Percentiles rank a stretch among this genome's conserved stretches.
Evolutionary conservation across 2,113 vertebrate species (phyloP).

Genomic region (Hyperopisus bebe): DNA sequence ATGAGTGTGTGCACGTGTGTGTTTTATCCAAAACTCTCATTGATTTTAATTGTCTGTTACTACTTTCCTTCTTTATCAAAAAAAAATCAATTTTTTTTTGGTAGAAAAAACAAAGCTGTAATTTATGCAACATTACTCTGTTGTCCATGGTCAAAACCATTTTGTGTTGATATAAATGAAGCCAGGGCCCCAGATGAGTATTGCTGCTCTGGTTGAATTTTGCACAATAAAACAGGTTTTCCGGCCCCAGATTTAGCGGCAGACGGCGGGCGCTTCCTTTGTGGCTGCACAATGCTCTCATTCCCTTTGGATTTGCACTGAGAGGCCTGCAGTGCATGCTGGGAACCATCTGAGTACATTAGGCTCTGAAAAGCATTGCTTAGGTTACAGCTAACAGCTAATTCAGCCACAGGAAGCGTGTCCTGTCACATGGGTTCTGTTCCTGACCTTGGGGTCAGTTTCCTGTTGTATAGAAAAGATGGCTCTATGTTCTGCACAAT

Average conservation of each 20-base stretch:
- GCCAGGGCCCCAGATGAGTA: background rate
- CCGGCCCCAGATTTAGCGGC: conserved; percentile 29
- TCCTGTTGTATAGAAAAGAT: background rate
- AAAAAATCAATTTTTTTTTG: background rate
- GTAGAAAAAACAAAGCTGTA: background rate
- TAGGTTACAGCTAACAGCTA: background rate
- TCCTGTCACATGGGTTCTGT: background rate
- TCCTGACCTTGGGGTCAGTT: conserved; percentile 1
- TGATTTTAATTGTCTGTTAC: background rate
- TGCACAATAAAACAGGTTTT: background rate
- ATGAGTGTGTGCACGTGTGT: background rate
- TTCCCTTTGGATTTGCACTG: conserved; percentile 34
- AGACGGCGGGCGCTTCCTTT: background rate
- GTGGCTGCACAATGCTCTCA: background rate
- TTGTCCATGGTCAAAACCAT: background rate
- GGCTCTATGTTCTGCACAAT: background rate
- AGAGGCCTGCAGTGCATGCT: background rate
- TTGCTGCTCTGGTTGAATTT: background rate
- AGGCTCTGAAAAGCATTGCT: background rate
- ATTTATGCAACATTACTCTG: background rate
- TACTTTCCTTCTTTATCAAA: background rate
- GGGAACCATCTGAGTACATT: background rate
- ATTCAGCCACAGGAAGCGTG: background rate
- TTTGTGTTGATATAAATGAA: background rate
- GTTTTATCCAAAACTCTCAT: background rate